Evolutionary conservation across 2,888 invertebrate species (phyloP).

Genomic region (Eristalis intricaria): DNA sequence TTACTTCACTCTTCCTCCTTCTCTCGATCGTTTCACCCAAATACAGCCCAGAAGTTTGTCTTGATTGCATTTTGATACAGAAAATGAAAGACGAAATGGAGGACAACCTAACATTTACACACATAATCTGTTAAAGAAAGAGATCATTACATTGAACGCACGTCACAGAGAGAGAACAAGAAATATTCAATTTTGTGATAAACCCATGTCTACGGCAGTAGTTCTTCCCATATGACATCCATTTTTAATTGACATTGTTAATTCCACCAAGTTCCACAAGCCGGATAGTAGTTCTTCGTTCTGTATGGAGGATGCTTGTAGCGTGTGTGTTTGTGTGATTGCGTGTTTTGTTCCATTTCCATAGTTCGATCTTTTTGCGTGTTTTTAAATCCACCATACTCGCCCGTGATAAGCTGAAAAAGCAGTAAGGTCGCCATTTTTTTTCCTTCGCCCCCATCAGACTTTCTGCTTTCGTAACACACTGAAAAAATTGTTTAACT

Average conservation of each 20-base stretch:
- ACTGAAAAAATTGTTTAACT: conserved; percentile 23
- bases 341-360: conserved; percentile 43
- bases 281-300: conserved; percentile 1
- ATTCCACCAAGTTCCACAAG: conserved; percentile 38
- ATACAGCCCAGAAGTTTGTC: neutral
- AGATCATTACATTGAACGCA: neutral
- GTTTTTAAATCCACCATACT: conserved; percentile 48
- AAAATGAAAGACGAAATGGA: neutral
- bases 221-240: conserved; percentile 30
- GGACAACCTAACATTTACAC: neutral
- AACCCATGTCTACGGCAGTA: neutral
- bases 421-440: conserved; percentile 46
- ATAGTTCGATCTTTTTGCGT: conserved; percentile 21
- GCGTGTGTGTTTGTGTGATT: neutral
- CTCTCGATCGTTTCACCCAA: neutral
- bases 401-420: neutral
- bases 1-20: neutral
- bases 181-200: neutral
- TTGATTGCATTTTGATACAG: neutral
- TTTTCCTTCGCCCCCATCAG: neutral
- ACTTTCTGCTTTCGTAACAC: neutral
- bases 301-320: neutral
- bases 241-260: conserved; percentile 55
- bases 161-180: neutral
- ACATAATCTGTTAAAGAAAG: neutral